These are phyloP conservation scores for Eustalomyia histrio DNA, from an alignment of 2,888 invertebrate genomes.

Conservation along the genomic window DNA sequence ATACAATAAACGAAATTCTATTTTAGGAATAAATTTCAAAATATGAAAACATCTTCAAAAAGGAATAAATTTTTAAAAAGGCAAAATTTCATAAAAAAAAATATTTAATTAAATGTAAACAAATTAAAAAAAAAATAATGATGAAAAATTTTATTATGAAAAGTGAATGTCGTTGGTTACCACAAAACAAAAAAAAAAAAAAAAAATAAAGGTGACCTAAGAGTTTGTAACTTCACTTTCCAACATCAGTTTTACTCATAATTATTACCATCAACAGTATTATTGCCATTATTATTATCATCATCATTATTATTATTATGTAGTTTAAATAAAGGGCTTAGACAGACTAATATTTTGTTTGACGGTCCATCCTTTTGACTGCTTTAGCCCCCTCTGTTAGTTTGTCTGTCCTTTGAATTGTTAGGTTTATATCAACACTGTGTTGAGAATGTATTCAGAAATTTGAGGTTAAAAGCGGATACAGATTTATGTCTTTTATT, in stretches of 20 bases:
- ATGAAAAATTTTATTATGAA: neutral
- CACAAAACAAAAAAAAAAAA: no score
- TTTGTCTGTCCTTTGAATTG: neutral
- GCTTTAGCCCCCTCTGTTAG: neutral
- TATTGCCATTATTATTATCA: neutral
- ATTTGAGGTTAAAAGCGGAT: no score
- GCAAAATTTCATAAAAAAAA: no score
- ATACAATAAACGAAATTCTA: neutral
- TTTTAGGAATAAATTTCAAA: neutral
- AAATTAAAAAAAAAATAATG: neutral
- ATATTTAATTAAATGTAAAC: neutral
- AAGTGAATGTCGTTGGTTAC: neutral
- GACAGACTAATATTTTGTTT: neutral
- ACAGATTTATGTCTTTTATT: no score
- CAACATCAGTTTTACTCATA: neutral
- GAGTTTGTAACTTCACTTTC: no score
- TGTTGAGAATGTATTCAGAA: no score
- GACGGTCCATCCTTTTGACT: neutral
- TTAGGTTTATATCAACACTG: neutral
- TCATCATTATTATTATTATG: neutral
- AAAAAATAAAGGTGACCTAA: no score
- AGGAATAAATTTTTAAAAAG: neutral
- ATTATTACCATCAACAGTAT: neutral
- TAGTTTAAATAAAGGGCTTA: neutral
- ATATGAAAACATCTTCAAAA: neutral